Percentiles rank a stretch among this genome's conserved stretches.
Conservation (phyloP, 2,113 vertebrate genomes). For the Ceyx margarethae region DNA sequence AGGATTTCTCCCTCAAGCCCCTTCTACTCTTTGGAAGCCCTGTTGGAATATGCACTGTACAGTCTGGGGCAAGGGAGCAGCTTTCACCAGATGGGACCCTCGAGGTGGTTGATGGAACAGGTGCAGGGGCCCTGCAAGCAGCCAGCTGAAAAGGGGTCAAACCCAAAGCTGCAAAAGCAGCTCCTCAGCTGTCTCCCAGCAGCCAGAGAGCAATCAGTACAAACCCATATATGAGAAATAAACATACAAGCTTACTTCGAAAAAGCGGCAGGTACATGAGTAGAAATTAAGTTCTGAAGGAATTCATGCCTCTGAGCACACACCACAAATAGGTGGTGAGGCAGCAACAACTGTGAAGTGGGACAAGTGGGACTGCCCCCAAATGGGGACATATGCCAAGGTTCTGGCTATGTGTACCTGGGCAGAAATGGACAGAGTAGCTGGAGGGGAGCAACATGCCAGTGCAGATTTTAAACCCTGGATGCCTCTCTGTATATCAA, state of each 20-base stretch:
- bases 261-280: not conserved
- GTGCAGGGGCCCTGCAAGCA: not conserved
- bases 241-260: not conserved
- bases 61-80: not conserved
- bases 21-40: conserved; percentile 18
- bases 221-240: not conserved
- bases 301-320: not conserved
- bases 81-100: not conserved
- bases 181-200: not conserved
- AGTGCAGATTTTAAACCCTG: not conserved
- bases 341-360: rapidly evolving
- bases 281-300: not conserved
- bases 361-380: rapidly evolving
- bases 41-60: not conserved
- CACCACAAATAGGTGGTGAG: not conserved
- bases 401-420: rapidly evolving
- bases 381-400: not conserved
- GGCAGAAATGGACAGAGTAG: not conserved
- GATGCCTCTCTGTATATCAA: not conserved
- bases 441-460: not conserved
- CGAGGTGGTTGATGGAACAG: not conserved
- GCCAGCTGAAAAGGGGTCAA: not conserved
- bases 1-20: not conserved
- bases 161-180: not conserved
- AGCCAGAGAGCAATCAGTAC: not conserved